phyloP scores from a whole-genome alignment of 2,888 invertebrate genomes.

The Taphrorychus bicolor region DNA sequence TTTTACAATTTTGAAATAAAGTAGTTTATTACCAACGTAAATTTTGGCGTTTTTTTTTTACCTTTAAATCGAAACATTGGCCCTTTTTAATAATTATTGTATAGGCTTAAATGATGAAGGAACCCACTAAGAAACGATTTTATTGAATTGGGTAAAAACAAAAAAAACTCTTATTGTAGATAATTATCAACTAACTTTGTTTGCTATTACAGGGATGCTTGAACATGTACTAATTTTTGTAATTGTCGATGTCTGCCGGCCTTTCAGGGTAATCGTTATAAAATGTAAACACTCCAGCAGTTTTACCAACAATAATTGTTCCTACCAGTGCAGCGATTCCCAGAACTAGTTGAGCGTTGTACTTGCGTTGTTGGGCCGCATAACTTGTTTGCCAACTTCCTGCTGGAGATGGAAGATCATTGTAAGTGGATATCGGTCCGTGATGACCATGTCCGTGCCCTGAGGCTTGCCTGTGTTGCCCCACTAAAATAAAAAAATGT shows the following conservation, averaged over 20 bases:
- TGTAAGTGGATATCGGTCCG: slow-evolving; percentile 64
- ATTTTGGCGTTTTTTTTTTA: no score
- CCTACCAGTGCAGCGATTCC: slow-evolving; percentile 64
- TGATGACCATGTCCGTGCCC: slow-evolving; percentile 18
- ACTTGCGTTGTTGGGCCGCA: slow-evolving; percentile 70
- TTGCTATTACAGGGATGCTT: not conserved
- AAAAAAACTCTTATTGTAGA: slow-evolving; percentile 29
- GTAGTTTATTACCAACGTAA: slow-evolving; percentile 11
- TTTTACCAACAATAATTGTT: slow-evolving; percentile 64
- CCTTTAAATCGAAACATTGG: no score
- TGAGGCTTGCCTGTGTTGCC: slow-evolving; percentile 39
- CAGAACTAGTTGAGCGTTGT: slow-evolving; percentile 69
- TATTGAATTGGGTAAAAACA: slow-evolving; percentile 7
- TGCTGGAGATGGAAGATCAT: slow-evolving; percentile 78
- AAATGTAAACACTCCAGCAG: slow-evolving; percentile 68
- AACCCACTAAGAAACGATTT: slow-evolving; percentile 3
- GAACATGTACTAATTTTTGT: slow-evolving; percentile 44
- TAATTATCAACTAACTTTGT: slow-evolving; percentile 6
- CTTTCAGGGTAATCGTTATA: slow-evolving; percentile 68
- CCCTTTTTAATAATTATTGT: no score
- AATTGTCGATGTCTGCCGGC: slow-evolving; percentile 50
- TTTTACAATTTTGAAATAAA: slow-evolving; percentile 35
- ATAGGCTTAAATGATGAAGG: no score
- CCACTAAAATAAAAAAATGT: slow-evolving; percentile 31
- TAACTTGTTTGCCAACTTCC: slow-evolving; percentile 80